A percentile compares a stretch with the other conserved stretches of the same genome.
phyloP scores from a whole-genome alignment of 1,140 invertebrate species.

The Aphidius ervi region DNA sequence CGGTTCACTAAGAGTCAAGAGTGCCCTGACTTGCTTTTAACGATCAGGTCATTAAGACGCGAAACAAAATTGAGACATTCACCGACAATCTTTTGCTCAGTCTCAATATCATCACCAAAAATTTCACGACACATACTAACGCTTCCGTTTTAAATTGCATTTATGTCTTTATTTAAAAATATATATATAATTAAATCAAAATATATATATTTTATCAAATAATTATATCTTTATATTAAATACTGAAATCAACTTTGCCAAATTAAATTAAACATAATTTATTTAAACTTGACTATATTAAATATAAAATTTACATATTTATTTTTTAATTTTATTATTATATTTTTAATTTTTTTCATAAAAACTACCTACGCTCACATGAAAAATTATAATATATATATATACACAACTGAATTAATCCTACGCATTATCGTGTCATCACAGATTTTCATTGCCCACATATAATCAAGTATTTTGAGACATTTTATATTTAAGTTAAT shows the following conservation, averaged over 20 bases:
- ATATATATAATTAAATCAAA: too few relatives aligned
- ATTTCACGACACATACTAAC: slow-evolving; percentile 2
- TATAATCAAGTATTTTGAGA: slow-evolving; percentile 16
- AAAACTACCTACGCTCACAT: slow-evolving; percentile 10
- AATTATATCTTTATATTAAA: too few relatives aligned
- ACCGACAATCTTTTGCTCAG: slow-evolving; percentile 30
- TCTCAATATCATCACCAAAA: slow-evolving; percentile 27
- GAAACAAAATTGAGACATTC: slow-evolving; percentile 47
- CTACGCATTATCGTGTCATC: slow-evolving; percentile 19
- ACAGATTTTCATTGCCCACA: slow-evolving; percentile 14
- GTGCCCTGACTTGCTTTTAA: slow-evolving; percentile 34
- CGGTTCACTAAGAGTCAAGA: slow-evolving; percentile 30
- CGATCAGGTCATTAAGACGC: slow-evolving; percentile 46
- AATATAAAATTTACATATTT: background rate
- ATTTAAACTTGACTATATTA: too few relatives aligned
- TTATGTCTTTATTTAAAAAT: background rate
- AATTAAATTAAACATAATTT: too few relatives aligned
- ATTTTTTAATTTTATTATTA: background rate
- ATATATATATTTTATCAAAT: too few relatives aligned
- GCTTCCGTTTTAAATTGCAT: slow-evolving; percentile 15
- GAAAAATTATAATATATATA: background rate
- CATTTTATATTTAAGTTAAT: slow-evolving; percentile 44
- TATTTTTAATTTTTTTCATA: slow-evolving; percentile 5
- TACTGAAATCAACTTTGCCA: too few relatives aligned
- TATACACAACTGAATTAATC: slow-evolving; percentile 1